These are phyloP conservation scores for Melanostoma scalare DNA, from an alignment of 2,888 invertebrate genomes.

Conservation along the genomic window DNA sequence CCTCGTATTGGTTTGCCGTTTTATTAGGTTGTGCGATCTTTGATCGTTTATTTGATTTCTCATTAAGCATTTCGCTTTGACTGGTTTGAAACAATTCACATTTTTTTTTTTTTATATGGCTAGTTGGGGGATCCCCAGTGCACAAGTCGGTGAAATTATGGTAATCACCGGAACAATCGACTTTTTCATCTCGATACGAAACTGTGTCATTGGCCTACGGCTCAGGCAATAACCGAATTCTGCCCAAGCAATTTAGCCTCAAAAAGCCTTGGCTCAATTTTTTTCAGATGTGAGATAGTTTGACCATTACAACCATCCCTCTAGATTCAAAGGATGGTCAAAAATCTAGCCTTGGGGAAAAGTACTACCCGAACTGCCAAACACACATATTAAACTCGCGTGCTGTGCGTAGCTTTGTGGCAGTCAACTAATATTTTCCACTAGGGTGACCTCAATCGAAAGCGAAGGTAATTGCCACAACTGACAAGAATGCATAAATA, in stretches of 20 bases:
- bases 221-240: conserved; percentile 11
- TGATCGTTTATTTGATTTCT: conserved; percentile 64
- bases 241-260: conserved; percentile 10
- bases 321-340: conserved; percentile 29
- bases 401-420: conserved; percentile 41
- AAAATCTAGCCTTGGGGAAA: conserved; percentile 39
- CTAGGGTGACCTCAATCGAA: conserved; percentile 59
- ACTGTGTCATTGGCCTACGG: conserved; percentile 38
- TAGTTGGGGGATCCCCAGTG: conserved; percentile 20
- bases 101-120: not conserved
- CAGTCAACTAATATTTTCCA: conserved; percentile 62
- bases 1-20: conserved; percentile 19
- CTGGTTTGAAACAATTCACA: conserved; percentile 9
- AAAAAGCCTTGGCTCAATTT: conserved; percentile 25
- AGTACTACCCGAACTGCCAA: conserved; percentile 5
- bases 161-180: conserved; percentile 50
- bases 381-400: conserved; percentile 41
- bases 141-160: not conserved
- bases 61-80: conserved; percentile 43
- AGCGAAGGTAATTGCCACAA: conserved; percentile 63
- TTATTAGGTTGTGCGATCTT: conserved; percentile 52
- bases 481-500: conserved; percentile 66
- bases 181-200: conserved; percentile 27
- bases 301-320: conserved; percentile 30
- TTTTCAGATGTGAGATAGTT: conserved; percentile 8